Evolutionary conservation across 2,888 invertebrate species (phyloP).

Genomic region (Embidobia sp.): DNA sequence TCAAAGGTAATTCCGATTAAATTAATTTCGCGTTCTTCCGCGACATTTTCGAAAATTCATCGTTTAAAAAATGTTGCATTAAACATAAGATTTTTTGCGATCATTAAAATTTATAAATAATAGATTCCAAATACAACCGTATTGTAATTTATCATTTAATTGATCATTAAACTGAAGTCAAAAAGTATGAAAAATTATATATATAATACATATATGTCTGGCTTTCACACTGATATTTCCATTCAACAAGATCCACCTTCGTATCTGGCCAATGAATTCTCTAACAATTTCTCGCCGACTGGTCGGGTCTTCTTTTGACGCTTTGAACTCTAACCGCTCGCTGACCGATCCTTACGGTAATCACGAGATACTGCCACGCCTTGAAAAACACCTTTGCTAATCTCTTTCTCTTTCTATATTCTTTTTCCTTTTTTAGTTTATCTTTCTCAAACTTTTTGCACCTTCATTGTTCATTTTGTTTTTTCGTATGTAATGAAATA

Average conservation of each 20-base stretch:
- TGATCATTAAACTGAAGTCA: slow-evolving; percentile 37
- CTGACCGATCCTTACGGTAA: slow-evolving; percentile 81
- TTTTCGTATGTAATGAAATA: slow-evolving; percentile 45
- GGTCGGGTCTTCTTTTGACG: slow-evolving; percentile 80
- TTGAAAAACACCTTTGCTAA: slow-evolving; percentile 79
- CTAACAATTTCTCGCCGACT: slow-evolving; percentile 79
- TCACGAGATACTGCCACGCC: slow-evolving; percentile 81
- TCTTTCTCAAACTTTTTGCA: slow-evolving; percentile 58
- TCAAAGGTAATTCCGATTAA: too few species aligned
- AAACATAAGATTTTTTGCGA: too few species aligned
- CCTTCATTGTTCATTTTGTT: slow-evolving; percentile 55
- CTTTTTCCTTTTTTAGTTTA: slow-evolving; percentile 58
- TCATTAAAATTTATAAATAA: too few species aligned
- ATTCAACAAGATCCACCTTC: slow-evolving; percentile 60
- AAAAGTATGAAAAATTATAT: slow-evolving; percentile 45
- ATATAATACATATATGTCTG: slow-evolving; percentile 34
- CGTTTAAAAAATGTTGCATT: too few species aligned
- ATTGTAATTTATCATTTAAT: slow-evolving; percentile 34
- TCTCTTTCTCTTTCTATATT: slow-evolving; percentile 68
- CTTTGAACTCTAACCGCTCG: slow-evolving; percentile 81
- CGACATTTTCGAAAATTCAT: too few species aligned
- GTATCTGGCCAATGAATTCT: slow-evolving; percentile 77
- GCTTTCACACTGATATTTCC: slow-evolving; percentile 53
- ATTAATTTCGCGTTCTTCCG: too few species aligned
- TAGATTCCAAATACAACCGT: not conserved